Base-by-base conservation (phyloP, 1,140 invertebrate genomes). In the Onthophagus taurus region DNA sequence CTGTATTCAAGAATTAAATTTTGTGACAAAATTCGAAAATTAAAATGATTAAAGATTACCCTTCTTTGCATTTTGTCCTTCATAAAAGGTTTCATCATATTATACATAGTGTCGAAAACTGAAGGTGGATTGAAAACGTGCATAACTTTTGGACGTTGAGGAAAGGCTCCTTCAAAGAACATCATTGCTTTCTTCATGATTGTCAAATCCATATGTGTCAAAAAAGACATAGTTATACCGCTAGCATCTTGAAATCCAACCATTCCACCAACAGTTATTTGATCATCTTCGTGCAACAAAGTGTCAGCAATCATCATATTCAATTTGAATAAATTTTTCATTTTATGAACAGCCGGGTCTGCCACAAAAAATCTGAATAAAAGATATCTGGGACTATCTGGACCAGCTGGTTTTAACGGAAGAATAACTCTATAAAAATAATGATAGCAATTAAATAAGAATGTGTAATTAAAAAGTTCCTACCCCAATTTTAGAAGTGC, bases 101-200 rank as follows among this genome's bases (percentile, higher is more conserved):
- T 65, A 47, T 70, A 73, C 0, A 74, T 52, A 0, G 64, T 57
- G 44, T 72, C 69, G 48, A 73, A 72, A 0, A 63, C 62, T 3
- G 60, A 13, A 0, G 69, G 65, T 24, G 64, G 60, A 53, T 73
- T 68, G 14, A 73, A 59, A 44, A 69, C 71, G 47, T 75, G 69
- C 29, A 72, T 60, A 9, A 64, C 67, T 44, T 75, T 72, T 4
- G 67, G 69, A 39, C 70, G 59, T 23, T 71, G 59, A 3, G 72
- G 73, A 53, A 67, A 67, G 3, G 65, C 73, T 42, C 73, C 71
- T 56, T 75, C 68, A 23, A 55, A 57, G 24, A 51, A 58, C 12
- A 42, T 54, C 31, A 56, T 50, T 4, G 49, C 45, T 47, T 63
- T 61, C 44, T 63, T 63, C 19, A 53, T 44, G 12, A 57, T 26